Evolutionary conservation across 2,888 invertebrate genomes (phyloP).

Genomic region (Spodoptera exigua): DNA sequence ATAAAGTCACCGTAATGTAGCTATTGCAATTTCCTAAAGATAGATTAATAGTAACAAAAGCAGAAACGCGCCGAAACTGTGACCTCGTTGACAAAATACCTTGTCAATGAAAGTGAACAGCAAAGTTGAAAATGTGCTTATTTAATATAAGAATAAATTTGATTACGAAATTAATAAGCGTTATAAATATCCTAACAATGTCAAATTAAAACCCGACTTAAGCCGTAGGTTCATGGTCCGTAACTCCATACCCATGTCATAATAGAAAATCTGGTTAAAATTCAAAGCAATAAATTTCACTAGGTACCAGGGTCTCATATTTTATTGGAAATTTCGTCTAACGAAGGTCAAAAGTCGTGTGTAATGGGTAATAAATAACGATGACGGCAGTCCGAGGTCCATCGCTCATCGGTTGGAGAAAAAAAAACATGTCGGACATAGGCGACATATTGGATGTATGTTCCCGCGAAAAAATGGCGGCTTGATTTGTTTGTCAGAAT

Average conservation of each 20-base stretch:
- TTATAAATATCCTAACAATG: too few species aligned
- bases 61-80: too few species aligned
- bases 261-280: neutral
- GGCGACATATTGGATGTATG: constrained; percentile 29
- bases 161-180: too few species aligned
- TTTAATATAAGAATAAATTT: too few species aligned
- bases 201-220: too few species aligned
- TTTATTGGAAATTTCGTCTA: constrained; percentile 32
- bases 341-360: constrained; percentile 24
- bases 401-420: constrained; percentile 41
- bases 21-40: too few species aligned
- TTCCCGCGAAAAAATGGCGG: constrained; percentile 29
- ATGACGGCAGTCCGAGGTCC: constrained; percentile 28
- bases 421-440: constrained; percentile 34
- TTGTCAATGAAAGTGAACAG: too few species aligned
- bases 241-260: neutral
- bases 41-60: too few species aligned
- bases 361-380: constrained; percentile 51
- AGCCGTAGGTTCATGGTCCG: neutral
- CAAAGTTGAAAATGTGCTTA: too few species aligned
- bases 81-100: too few species aligned
- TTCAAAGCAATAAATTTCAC: constrained; percentile 24
- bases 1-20: too few species aligned
- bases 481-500: constrained; percentile 13
- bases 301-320: constrained; percentile 12